Percentiles rank a stretch among this genome's conserved stretches.
These are phyloP conservation scores for Chlamydotis undulata DNA, from an alignment of 2,113 vertebrate species.

Conservation along the genomic window DNA sequence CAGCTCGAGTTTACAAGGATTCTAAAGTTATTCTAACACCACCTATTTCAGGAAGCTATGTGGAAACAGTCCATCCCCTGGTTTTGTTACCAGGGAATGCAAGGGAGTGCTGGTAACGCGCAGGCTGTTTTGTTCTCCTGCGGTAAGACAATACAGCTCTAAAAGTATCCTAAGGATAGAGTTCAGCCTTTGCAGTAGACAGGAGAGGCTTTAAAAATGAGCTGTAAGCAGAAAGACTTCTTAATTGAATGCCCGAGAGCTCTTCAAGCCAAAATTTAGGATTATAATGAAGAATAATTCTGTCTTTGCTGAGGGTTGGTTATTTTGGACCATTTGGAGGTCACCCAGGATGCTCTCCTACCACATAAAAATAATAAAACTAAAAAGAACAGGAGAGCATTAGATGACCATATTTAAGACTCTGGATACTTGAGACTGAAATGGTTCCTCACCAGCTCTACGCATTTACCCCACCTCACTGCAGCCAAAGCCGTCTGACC, in stretches of 20 bases:
- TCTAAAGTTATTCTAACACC: background rate
- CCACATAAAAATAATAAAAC: background rate
- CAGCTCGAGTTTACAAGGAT: background rate
- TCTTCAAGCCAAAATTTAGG: background rate
- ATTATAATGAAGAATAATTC: background rate
- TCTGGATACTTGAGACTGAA: background rate
- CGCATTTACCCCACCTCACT: background rate
- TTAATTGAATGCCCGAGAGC: background rate
- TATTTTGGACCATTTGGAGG: slow-evolving; percentile 5
- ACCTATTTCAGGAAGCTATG: background rate
- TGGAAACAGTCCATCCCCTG: background rate
- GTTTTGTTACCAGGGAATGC: slow-evolving; percentile 7
- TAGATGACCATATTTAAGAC: background rate
- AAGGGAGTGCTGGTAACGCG: background rate
- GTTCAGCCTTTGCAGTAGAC: background rate
- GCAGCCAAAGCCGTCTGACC: background rate
- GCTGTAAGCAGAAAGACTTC: background rate
- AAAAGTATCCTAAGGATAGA: background rate
- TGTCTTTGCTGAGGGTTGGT: background rate
- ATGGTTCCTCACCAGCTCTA: background rate
- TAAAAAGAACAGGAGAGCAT: background rate
- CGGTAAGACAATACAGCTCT: slow-evolving; percentile 29
- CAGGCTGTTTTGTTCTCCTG: background rate
- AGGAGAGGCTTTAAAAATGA: slow-evolving; percentile 3
- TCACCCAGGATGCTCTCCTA: background rate